Base-by-base conservation (phyloP, 2,888 invertebrate species). In the Operophtera brumata region DNA sequence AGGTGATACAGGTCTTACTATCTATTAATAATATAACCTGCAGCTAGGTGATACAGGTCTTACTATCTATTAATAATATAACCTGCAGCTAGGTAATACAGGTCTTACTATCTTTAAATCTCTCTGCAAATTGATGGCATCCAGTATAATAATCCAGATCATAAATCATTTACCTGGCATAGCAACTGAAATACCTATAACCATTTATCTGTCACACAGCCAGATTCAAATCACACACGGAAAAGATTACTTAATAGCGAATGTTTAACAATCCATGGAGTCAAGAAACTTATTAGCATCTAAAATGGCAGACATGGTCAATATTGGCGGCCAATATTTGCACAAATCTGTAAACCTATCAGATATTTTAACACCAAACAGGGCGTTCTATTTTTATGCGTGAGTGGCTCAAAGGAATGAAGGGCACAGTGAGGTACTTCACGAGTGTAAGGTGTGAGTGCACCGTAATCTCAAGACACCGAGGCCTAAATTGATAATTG, bases 341-440 rank as follows among this genome's bases (percentile, higher is more conserved):
- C 78, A 73, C 71, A 78, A 80, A 83, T 83, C 80, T 77, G 81
- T 83, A 80, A 76, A 84, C 77, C 78, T 78, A 80, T 84, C 77
- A 75, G 71, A 77, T 1, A 9, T 84, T 86, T 86, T 86, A 84
- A 82, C 84, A 84, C 85, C 86, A 80, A 85, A 85, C 78, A 84
- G 67, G 72, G 71, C 69, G 70, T 79, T 75, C 77, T 77, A 78
- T 78, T 78, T 77, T 75, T 77, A 72, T 75, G 71, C 71, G 62
- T 65, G 32, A 30, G 20, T 4, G 7, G 26, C 26, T 7, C 26
- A 30, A 6, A 8, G 30, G 9, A 28, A 30, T 30, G 9, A 7
- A 30, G 2, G 8, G 30, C 5, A 9, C 30, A 30, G 6, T 9
- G 8, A 30, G 6, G 5, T 30, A 30, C 30, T 30, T 30, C 30